Base-by-base conservation (phyloP, 2,888 invertebrate species). In the Drosophila yooni region DNA sequence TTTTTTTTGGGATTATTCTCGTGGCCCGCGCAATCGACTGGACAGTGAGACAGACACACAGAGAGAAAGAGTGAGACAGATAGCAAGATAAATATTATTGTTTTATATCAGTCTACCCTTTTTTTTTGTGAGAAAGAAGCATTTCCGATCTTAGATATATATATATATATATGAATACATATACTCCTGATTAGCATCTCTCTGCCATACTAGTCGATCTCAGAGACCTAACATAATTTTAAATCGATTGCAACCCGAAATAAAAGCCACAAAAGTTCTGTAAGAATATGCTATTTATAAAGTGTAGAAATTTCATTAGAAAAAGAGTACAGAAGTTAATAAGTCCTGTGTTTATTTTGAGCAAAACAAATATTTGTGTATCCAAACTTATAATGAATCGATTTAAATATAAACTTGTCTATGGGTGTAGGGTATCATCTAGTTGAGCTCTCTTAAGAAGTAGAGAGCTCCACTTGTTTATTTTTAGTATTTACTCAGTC, bases 1-100 rank as follows among this genome's bases (percentile, higher is more conserved):
- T 58, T 64, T 65, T 65, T 25, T 38, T 33, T 68, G 11, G 51
- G 58, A 64, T 43, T 79, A 60, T 79, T 64, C 70, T 54, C 29
- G 43, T 46, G 57, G 21, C 34, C 36, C 52, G 33, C n/a, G 25
- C 66, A 59, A 59, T 64, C 27, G 70, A 13, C 7, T 29, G 10
- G 64, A 13, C 13, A 31, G 15, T 21, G 15, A 3, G 51, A 4
- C 33, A 3, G 25, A 27, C 15, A 10, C 11, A 10, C 6, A 34
- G 1, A 18, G 2, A 13, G 33, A 11, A 3, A 7, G 8, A 4
- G 25, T 1, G n/a, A 21, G 11, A 10, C 33, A 7, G 29, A 18
- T 25, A 13, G 29, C 5, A 5, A 21, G 7, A 25, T 51, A 40
- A 27, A 54, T 67, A 18, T 50, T 54, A 38, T 67, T 29, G 48